Evolutionary conservation across 1,140 invertebrate species (phyloP).

Genomic region (Wasmannia auropunctata): DNA sequence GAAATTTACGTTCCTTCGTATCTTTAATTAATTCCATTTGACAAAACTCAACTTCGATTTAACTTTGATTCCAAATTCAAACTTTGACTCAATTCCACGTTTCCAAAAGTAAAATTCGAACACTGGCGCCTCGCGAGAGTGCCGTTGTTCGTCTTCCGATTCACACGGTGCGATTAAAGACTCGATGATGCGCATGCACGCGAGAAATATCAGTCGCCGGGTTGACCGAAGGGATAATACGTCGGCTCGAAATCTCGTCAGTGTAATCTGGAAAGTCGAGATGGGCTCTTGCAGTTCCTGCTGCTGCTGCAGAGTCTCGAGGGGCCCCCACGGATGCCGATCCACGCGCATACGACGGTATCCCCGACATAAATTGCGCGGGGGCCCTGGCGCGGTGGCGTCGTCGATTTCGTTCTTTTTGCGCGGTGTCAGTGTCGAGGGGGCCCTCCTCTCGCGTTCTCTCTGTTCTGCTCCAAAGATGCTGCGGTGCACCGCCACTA

Average conservation of each 20-base stretch:
- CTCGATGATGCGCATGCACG: not conserved
- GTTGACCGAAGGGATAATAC: not conserved
- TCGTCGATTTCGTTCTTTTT: conserved; percentile 52
- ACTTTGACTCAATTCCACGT: not conserved
- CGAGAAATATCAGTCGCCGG: not conserved
- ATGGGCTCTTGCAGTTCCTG: not conserved
- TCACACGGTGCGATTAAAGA: not conserved
- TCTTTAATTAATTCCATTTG: not conserved
- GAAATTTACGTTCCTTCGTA: not conserved
- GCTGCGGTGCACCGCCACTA: not conserved
- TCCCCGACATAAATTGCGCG: conserved; percentile 51
- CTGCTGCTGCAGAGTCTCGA: too few relatives aligned
- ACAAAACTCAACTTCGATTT: not conserved
- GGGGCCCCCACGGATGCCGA: conserved; percentile 4
- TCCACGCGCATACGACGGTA: conserved; percentile 17
- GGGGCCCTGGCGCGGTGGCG: not conserved
- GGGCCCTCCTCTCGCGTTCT: not conserved
- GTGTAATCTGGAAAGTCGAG: conserved; percentile 33
- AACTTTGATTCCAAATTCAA: not conserved
- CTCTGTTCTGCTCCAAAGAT: not conserved
- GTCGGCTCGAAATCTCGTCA: conserved; percentile 27
- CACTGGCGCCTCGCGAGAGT: not conserved
- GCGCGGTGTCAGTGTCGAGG: conserved; percentile 24
- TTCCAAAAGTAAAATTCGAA: not conserved
- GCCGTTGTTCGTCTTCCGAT: not conserved